Conservation (phyloP, 1,140 invertebrate species). For the Ylistrum balloti region DNA sequence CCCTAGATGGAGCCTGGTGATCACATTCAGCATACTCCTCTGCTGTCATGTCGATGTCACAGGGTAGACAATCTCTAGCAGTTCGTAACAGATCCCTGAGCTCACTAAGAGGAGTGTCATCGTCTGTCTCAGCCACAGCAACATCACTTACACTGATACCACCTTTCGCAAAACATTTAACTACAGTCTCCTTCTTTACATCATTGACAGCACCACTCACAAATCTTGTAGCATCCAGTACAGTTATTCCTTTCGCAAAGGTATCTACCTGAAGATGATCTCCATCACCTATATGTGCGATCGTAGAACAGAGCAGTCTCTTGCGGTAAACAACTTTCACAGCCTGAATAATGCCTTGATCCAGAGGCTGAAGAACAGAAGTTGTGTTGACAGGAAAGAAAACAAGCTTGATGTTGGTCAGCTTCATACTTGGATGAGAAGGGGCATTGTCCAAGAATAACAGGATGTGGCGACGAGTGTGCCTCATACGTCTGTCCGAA, state of each 20-base stretch:
- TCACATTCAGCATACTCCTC: too few species aligned
- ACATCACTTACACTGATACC: too few species aligned
- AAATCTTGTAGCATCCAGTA: neutral
- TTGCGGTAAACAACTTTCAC: constrained; percentile 30
- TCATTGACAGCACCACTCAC: neutral
- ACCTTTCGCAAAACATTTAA: too few species aligned
- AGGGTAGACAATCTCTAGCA: too few species aligned
- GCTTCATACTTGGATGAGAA: constrained; percentile 23
- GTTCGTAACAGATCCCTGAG: too few species aligned
- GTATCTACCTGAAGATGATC: neutral
- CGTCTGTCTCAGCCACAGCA: too few species aligned
- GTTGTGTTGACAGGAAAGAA: constrained; percentile 64
- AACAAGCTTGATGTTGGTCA: too few species aligned
- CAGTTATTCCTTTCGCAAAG: neutral
- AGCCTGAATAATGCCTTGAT: constrained; percentile 67
- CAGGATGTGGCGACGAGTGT: constrained; percentile 47
- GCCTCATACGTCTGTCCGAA: constrained; percentile 44
- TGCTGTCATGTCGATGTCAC: too few species aligned
- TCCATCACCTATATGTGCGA: neutral
- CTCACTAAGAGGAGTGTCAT: too few species aligned
- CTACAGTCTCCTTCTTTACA: neutral
- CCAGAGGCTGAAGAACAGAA: constrained; percentile 63
- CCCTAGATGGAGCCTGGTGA: too few species aligned
- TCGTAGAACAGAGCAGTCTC: neutral
- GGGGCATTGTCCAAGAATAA: too few species aligned